These are phyloP conservation scores for Drosophila paulistorum DNA, from an alignment of 1,140 invertebrate species.

Conservation along the genomic window DNA sequence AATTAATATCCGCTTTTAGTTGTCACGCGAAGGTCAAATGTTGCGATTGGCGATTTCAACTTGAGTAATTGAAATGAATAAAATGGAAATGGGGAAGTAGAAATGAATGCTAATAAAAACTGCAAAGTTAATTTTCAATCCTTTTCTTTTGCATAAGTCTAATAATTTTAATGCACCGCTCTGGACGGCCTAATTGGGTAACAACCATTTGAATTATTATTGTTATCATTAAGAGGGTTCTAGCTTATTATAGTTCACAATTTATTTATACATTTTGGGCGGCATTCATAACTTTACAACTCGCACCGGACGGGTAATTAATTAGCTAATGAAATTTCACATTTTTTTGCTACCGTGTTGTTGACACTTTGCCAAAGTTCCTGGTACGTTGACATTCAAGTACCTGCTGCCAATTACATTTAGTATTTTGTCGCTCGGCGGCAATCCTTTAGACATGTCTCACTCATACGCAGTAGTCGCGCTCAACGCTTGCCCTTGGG, in stretches of 20 bases:
- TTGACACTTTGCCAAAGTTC: constrained; percentile 51
- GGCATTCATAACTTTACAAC: constrained; percentile 42
- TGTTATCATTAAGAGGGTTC: constrained; percentile 34
- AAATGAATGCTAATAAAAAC: constrained; percentile 22
- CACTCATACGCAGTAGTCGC: neutral
- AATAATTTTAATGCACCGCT: constrained; percentile 27
- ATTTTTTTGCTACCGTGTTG: constrained; percentile 48
- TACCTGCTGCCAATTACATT: constrained; percentile 54
- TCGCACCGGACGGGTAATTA: constrained; percentile 47
- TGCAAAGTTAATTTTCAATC: constrained; percentile 50
- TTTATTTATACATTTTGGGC: constrained; percentile 49
- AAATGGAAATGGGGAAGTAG: neutral
- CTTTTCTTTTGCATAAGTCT: constrained; percentile 20
- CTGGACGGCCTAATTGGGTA: constrained; percentile 34
- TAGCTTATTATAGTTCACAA: constrained; percentile 44
- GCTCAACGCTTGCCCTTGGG: constrained; percentile 11
- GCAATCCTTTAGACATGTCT: constrained; percentile 9
- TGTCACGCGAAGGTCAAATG: constrained; percentile 13
- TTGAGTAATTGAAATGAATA: constrained; percentile 57
- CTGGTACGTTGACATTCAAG: constrained; percentile 27
- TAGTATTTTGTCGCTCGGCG: constrained; percentile 2
- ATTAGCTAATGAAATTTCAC: constrained; percentile 75
- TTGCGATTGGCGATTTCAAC: constrained; percentile 14
- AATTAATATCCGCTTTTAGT: constrained; percentile 30
- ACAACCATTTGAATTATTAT: constrained; percentile 27